Evolutionary conservation across 2,888 invertebrate genomes (phyloP), one percentile per base, ranked within the genome.

Genomic region (Heliconius sara): DNA sequence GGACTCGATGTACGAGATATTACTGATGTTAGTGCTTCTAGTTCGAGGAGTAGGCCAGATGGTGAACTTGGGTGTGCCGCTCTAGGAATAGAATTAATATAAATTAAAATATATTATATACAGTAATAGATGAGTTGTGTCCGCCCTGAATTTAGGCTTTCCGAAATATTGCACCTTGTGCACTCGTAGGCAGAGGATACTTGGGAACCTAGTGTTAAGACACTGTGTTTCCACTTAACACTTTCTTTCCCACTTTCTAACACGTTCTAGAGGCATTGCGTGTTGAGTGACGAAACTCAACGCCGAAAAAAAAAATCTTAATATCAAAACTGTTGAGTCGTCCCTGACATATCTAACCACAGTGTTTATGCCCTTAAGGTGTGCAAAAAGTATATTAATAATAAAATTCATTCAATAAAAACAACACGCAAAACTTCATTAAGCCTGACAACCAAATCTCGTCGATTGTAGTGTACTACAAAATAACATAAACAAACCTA

Each of bases 21-120:
- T 34, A 98, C 96, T 0, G 97, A 97, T 0, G 98, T 98, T 3
- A 98, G 94, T 22, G 97, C 96, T 7, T 98, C 97, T 68, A 98
- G 94, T 90, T 98, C 98, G 83, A 96, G 95, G 47, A 98, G 92
- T 39, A 97, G 96, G 0, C 97, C 96, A 3, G 96, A 87, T 1
- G 97, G 96, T 12, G 97, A 96, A 77, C 95, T 96, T 0, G 97
- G 97, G 83, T 94, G 93, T 5, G 91, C 93, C 63, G 94, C 92
- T 82, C 95, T 95, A 85, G 0, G 52, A 3, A 22, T 6, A 22
- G 60, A 39, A 19, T 34, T 25, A 0, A 39, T 0, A 39, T 9
- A 30, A 34, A 68, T 68, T 22, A 68, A 22, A 52, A 52, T 19
- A 52, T 22, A 22, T 52, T 52, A 22, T 19, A 22, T 52, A 52